Evolutionary conservation across 1,140 invertebrate species (phyloP), one percentile per base, ranked within the genome.

Genomic region (Atta cephalotes): DNA sequence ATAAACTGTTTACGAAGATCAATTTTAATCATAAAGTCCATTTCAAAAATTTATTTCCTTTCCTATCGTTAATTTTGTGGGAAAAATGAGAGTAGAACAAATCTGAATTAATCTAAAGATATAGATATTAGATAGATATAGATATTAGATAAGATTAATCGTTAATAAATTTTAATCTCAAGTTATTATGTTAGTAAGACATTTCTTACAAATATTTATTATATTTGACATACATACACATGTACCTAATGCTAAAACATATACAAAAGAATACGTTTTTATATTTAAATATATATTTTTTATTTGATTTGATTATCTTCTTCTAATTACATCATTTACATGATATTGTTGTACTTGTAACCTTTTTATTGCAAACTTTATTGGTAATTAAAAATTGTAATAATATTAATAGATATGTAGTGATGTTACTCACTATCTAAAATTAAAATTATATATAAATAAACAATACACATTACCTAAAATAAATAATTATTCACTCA

Each of bases 401-500:
- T 45, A 45, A 45, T 12, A 45, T 45, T 45, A 45, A 45, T 45
- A 45, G 9, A 45, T 45, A 45, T 0, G 39, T 45, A 45, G 39
- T 45, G 10, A 45, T 10, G 10, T 45, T 45, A 45, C 39, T 10
- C 39, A 45, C 39, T 45, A 45, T 45, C 39, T 93, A 16, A 16
- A 88, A 91, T 65, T 76, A 60, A 58, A 62, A 85, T 66, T 0
- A n/a, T 45, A 10, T 58, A 45, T 58, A 70, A 45, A 10, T 70
- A 49, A 70, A 0, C 2, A 28, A 63, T 21, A 45, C 10, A 53
- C 16, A 60, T 16, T 49, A 49, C 9, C 21, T 21, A 39, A 39
- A 68, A 18, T n/a, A 66, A 66, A 25, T 70, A 16, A 16, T 49
- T 4, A 2, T 12, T 21, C 5, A 82, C 58, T 78, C 85, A 94